A percentile compares a stretch with the other conserved stretches of the same genome.
These are phyloP conservation scores for Leucania comma DNA, from an alignment of 2,888 invertebrate genomes.

Conservation along the genomic window DNA sequence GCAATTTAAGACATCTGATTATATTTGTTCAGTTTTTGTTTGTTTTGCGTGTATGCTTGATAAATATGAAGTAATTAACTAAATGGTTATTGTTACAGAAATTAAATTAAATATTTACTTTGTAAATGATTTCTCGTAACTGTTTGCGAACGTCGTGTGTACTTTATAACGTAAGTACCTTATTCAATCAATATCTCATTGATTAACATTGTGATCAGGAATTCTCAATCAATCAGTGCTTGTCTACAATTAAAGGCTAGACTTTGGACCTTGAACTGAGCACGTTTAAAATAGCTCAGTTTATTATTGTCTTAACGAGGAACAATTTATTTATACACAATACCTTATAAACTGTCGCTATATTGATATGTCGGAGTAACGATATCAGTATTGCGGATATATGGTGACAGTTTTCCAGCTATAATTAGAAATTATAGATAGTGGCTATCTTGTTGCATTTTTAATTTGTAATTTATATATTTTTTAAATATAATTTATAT, in stretches of 20 bases:
- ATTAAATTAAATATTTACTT: constrained; percentile 40
- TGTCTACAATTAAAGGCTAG: constrained; percentile 31
- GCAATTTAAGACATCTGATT: constrained; percentile 31
- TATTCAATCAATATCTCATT: not conserved
- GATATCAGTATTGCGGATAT: constrained; percentile 17
- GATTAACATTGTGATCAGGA: constrained; percentile 17
- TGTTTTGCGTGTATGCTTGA: constrained; percentile 22
- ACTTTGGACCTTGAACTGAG: constrained; percentile 34
- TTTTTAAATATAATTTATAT: too few relatives aligned
- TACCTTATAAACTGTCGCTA: not conserved
- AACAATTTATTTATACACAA: constrained; percentile 47
- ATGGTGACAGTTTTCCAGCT: not conserved
- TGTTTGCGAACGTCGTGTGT: constrained; percentile 9
- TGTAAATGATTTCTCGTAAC: constrained; percentile 27
- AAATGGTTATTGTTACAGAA: constrained; percentile 22
- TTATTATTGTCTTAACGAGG: constrained; percentile 22
- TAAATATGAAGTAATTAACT: constrained; percentile 31
- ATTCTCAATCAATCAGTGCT: constrained; percentile 29
- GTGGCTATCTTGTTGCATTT: not conserved
- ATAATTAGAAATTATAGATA: constrained; percentile 6
- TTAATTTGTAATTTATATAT: not conserved
- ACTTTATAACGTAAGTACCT: not conserved
- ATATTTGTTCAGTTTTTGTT: constrained; percentile 45
- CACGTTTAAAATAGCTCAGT: constrained; percentile 41
- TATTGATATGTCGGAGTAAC: not conserved